phyloP scores from a whole-genome alignment of 2,888 invertebrate genomes.

The Phytoseiulus persimilis region DNA sequence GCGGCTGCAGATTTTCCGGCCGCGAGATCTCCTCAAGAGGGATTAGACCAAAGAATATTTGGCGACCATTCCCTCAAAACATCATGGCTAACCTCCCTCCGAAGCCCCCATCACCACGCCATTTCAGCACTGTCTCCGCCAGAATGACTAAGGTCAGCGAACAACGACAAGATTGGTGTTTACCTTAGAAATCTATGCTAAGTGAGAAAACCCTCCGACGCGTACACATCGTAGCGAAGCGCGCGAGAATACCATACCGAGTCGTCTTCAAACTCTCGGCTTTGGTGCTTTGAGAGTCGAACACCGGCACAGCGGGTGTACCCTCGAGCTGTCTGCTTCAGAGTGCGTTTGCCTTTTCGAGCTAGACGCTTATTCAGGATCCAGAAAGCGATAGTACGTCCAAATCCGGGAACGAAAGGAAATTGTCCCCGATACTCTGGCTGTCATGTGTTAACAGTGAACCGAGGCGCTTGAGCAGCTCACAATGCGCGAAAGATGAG shows the following conservation, averaged over 20 bases:
- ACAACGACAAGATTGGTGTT: not conserved
- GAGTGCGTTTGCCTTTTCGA: not conserved
- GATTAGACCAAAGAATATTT: too few relatives aligned
- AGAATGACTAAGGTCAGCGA: not conserved
- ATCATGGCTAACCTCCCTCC: not conserved
- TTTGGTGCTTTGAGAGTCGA: not conserved
- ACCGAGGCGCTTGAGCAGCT: not conserved
- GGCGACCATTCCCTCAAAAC: too few relatives aligned
- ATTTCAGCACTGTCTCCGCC: not conserved
- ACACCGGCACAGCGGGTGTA: not conserved
- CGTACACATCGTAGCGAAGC: not conserved
- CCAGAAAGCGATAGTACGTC: not conserved
- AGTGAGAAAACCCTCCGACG: not conserved
- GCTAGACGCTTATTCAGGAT: not conserved
- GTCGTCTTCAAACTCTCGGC: not conserved
- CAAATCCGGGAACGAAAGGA: not conserved
- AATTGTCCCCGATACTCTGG: not conserved
- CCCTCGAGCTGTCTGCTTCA: not conserved
- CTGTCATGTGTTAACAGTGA: not conserved
- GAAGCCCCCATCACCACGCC: not conserved
- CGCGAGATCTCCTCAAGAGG: too few relatives aligned
- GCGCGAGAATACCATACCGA: not conserved
- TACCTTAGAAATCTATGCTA: not conserved
- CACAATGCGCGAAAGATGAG: not conserved
- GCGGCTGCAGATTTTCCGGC: too few relatives aligned